These are phyloP conservation scores for Tiliacea citrago DNA, from an alignment of 2,888 invertebrate species.

Conservation along the genomic window DNA sequence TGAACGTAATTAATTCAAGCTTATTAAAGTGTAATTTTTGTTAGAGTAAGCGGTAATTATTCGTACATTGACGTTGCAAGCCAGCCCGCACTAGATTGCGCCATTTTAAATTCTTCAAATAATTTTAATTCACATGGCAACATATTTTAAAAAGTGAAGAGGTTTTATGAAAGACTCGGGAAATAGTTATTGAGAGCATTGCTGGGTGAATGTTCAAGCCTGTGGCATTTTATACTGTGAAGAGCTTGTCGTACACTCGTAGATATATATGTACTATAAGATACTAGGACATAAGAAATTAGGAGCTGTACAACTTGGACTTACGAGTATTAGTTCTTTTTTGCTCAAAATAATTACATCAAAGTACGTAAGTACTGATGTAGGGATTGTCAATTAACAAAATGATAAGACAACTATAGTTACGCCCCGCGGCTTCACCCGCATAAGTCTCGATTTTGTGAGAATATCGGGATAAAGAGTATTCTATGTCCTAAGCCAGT, in stretches of 20 bases:
- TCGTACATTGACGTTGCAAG: slow-evolving; percentile 51
- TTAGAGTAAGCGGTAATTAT: slow-evolving; percentile 52
- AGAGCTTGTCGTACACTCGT: background rate
- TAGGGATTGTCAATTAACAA: background rate
- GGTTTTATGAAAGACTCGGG: slow-evolving; percentile 20
- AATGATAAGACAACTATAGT: background rate
- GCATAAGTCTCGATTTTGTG: too few relatives aligned
- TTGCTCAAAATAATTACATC: background rate
- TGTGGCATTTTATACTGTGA: slow-evolving; percentile 37
- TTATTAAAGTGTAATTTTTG: slow-evolving; percentile 47
- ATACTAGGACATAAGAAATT: background rate
- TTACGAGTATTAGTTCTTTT: background rate
- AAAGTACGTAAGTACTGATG: background rate
- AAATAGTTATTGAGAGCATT: slow-evolving; percentile 26
- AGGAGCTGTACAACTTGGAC: background rate
- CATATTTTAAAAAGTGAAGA: slow-evolving; percentile 19
- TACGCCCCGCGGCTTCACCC: too few relatives aligned
- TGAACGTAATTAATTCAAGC: slow-evolving; percentile 46
- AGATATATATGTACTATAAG: too few relatives aligned
- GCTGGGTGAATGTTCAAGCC: slow-evolving; percentile 16
- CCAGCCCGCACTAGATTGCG: slow-evolving; percentile 44
- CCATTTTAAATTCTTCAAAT: slow-evolving; percentile 48
- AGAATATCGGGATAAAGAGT: too few relatives aligned
- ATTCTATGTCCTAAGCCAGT: too few relatives aligned
- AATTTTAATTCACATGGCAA: slow-evolving; percentile 41